Evolutionary conservation across 2,797 vertebrate species (phyloP), one percentile per base, ranked within the genome.

Genomic region (Coccyzus lansbergi): DNA sequence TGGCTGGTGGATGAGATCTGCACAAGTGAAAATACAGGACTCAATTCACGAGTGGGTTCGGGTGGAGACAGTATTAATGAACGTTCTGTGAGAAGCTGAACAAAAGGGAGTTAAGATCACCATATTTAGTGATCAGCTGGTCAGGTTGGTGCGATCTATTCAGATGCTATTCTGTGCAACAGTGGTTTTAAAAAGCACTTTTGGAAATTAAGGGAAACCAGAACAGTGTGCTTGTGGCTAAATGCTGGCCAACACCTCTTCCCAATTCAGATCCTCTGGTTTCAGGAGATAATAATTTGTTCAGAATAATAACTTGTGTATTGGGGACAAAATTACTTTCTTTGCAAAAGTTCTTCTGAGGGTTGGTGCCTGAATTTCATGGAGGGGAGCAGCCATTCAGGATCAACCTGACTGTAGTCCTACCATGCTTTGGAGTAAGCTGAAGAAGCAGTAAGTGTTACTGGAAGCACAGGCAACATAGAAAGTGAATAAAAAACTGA

Each of bases 41-140:
- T 86, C 0, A 0, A 60, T 60, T 70, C 42, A 34, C 63, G 25
- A n/a, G 20, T 55, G 34, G 31, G n/a, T 49, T 58, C 4, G 22
- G 33, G 67, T 40, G 49, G 13, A 36, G 25, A 36, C 34, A 53
- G 6, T 59, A 51, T 42, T 86, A 46, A 77, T 53, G 44, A 63
- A 17, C 4, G 2, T 22, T 14, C 17, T 79, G 40, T 26, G 20
- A 88, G 53, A 88, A 68, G 22, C 44, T 71, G 65, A 75, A 51
- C 22, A 46, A 56, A 92, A 63, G 18, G 25, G 33, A 83, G 60
- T 52, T 15, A 20, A 72, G 60, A 10, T 63, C 81, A 56, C 38
- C 15, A 8, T 59, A 75, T 84, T 70, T 55, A 69, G 31, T 38
- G 38, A 38, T 38, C 44, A 85, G 63, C 52, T 63, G 60, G 59